Percentiles rank a stretch among this genome's conserved stretches.
These are phyloP conservation scores for Acipenser ruthenus DNA, from an alignment of 2,797 vertebrate species.

Conservation along the genomic window DNA sequence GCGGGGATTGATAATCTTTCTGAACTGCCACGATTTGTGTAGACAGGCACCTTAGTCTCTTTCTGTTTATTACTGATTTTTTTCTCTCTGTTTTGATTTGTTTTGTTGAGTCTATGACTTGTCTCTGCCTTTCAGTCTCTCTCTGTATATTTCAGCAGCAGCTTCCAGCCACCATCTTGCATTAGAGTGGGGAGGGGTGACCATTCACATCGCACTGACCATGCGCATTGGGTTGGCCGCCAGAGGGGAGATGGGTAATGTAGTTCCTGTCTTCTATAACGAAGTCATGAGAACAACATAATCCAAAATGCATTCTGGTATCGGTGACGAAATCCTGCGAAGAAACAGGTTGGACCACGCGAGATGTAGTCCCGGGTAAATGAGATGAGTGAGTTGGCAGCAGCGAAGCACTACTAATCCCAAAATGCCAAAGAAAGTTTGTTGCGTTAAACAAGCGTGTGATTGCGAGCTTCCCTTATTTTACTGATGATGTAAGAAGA, in stretches of 20 bases:
- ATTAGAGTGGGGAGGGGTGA: constrained; percentile 68
- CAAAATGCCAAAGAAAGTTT: not conserved
- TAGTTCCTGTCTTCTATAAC: constrained; percentile 29
- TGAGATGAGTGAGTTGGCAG: too few species aligned
- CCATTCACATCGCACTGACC: constrained; percentile 44
- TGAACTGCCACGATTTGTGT: constrained; percentile 50
- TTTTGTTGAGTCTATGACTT: constrained; percentile 50
- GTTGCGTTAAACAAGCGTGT: not conserved
- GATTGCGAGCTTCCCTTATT: too few species aligned
- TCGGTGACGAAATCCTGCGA: not conserved
- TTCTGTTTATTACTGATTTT: constrained; percentile 33
- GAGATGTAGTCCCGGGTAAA: not conserved
- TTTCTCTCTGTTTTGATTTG: constrained; percentile 36
- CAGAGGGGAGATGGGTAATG: constrained; percentile 42
- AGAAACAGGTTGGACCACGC: not conserved
- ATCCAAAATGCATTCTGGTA: not conserved
- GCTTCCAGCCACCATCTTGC: constrained; percentile 76
- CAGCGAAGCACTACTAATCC: not conserved
- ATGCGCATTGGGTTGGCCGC: constrained; percentile 42
- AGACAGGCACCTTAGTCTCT: constrained; percentile 38
- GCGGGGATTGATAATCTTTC: constrained; percentile 55
- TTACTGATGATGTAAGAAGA: too few species aligned
- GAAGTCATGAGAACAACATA: not conserved
- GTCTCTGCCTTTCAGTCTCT: constrained; percentile 50
- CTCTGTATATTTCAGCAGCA: constrained; percentile 62